Percentiles rank a stretch among this genome's conserved stretches.
Conservation (phyloP, 1,140 invertebrate genomes). For the Caenorhabditis briggsae region DNA sequence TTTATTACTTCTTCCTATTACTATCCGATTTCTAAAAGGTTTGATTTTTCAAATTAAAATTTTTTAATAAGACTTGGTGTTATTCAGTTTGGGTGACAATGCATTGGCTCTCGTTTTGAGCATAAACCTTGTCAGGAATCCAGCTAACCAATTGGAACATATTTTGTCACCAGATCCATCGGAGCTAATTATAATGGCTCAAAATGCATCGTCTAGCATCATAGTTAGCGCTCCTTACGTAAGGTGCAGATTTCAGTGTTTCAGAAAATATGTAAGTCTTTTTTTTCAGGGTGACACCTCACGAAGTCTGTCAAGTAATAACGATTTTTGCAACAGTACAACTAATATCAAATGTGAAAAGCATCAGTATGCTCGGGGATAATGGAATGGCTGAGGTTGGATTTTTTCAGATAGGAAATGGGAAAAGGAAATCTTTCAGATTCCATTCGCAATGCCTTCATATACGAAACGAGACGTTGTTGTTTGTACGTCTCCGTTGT, state of each 20-base stretch:
- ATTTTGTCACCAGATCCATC: neutral
- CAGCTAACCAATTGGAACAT: neutral
- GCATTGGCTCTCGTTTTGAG: slow-evolving; percentile 23
- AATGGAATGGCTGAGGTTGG: slow-evolving; percentile 19
- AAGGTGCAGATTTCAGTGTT: neutral
- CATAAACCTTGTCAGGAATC: neutral
- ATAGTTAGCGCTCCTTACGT: neutral
- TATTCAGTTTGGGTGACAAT: slow-evolving; percentile 55
- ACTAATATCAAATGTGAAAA: slow-evolving; percentile 21
- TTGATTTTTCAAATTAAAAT: neutral
- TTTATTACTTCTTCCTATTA: slow-evolving; percentile 48
- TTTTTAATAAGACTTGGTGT: neutral
- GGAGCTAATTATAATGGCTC: neutral
- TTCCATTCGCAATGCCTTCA: slow-evolving; percentile 43
- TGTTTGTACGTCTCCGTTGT: slow-evolving; percentile 36
- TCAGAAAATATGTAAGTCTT: no score
- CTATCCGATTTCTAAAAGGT: slow-evolving; percentile 55
- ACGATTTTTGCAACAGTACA: slow-evolving; percentile 37
- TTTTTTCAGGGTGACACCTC: slow-evolving; percentile 29
- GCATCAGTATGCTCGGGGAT: slow-evolving; percentile 17
- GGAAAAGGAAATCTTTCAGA: neutral
- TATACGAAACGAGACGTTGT: slow-evolving; percentile 39
- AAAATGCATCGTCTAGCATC: slow-evolving; percentile 11
- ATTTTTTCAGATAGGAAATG: neutral
- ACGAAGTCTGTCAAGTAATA: slow-evolving; percentile 36